Evolutionary conservation across 2,113 vertebrate genomes (phyloP), one percentile per base, ranked within the genome.

Genomic region (Hiodon alosoides): DNA sequence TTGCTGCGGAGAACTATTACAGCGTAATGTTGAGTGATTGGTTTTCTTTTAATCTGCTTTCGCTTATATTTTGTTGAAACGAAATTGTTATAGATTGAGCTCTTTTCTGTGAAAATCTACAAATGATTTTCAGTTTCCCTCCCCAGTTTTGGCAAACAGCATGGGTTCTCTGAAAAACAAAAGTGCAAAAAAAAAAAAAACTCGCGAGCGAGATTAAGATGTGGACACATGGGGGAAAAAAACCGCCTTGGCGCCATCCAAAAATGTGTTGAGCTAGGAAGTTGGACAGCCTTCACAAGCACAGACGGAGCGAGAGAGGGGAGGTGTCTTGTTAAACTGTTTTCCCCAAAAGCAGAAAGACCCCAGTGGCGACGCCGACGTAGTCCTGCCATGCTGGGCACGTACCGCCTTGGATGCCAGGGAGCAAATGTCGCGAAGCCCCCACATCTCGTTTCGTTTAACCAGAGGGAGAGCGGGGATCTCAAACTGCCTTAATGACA

Each of bases 401-500:
- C 64, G 17, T 4, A 46, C 17, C 64, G 17, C 10, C 16, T 66
- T 8, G 17, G 10, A 17, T 58, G 14, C 71, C 60, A 57, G 71
- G 3, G 2, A 2, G 67, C 66, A 3, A 7, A 14, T 68, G 66
- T 52, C 50, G 51, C 9, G 0, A 47, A 55, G 47, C 9, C 52
- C 52, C 52, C 50, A 62, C 69, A 57, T 78, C 77, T 72, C 55
- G n/a, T 67, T 72, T 48, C 46, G 48, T 79, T 62, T 60, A 76
- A 72, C 66, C 68, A 67, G n/a, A 73, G 46, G 53, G 5, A 17
- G 47, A 60, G 69, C 66, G 60, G 71, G 31, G 31, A 31, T 31
- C 31, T 31, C 31, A 31, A 73, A 76, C 67, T 73, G 54, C 75
- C 79, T 69, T 80, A 77, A 83, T 81, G 72, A 83, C 80, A 76